Conservation (phyloP, 2,113 vertebrate genomes). For the Hippocampus abdominalis region DNA sequence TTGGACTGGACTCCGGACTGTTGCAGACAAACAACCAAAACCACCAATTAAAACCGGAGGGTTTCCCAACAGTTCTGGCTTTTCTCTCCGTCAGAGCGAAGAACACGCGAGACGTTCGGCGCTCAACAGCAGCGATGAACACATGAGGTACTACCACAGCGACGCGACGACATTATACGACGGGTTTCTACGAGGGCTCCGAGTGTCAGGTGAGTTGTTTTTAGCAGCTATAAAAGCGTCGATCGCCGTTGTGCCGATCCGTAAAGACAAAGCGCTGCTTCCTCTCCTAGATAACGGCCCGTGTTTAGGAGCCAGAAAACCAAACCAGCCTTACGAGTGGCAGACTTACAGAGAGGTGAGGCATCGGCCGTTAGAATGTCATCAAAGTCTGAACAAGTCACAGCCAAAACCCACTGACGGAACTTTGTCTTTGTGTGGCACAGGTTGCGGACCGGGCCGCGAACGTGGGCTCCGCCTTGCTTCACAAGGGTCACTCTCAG, state of each 20-base stretch:
- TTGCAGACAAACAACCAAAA: no score
- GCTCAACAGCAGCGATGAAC: constrained; percentile 71
- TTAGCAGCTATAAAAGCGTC: background rate
- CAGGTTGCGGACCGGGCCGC: constrained; percentile 81
- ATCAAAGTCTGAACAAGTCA: no score
- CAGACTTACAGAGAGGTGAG: constrained; percentile 87
- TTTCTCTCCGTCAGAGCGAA: constrained; percentile 66
- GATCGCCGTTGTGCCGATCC: background rate
- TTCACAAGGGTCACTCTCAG: constrained; percentile 82
- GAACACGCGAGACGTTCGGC: constrained; percentile 78
- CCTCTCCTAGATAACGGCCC: constrained; percentile 81
- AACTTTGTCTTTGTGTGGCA: constrained; percentile 10
- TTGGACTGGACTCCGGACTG: no score
- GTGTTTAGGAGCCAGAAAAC: constrained; percentile 88
- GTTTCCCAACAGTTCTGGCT: background rate
- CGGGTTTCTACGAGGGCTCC: constrained; percentile 81
- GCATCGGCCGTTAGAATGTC: background rate
- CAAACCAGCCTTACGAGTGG: constrained; percentile 93
- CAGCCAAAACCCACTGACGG: no score
- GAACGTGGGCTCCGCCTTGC: constrained; percentile 82
- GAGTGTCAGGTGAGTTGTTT: constrained; percentile 83
- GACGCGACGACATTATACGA: constrained; percentile 85
- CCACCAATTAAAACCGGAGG: no score
- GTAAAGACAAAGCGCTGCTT: constrained; percentile 29
- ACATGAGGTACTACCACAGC: constrained; percentile 74